Conservation (phyloP, 1,140 invertebrate genomes). For the Hormaphis cornu region DNA sequence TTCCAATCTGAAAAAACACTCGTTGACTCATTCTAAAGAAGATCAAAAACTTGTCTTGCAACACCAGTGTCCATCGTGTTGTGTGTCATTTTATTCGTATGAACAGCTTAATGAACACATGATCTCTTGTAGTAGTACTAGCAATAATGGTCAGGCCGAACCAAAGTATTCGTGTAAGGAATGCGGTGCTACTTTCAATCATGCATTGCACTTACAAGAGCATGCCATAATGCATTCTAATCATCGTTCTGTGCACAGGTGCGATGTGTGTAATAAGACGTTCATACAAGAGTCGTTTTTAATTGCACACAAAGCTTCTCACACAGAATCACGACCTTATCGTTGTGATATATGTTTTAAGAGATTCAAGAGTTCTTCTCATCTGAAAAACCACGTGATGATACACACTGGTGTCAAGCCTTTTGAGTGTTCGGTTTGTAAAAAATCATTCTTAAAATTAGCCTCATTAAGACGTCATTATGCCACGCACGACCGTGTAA, state of each 20-base stretch:
- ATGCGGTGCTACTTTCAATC: conserved; percentile 39
- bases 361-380: conserved; percentile 36
- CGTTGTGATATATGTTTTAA: conserved; percentile 47
- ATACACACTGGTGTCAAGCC: conserved; percentile 44
- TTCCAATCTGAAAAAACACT: conserved; percentile 37
- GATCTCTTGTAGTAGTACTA: conserved; percentile 3
- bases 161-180: conserved; percentile 37
- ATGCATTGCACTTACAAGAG: conserved; percentile 37
- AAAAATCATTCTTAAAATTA: conserved; percentile 48
- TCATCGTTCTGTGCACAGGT: conserved; percentile 45
- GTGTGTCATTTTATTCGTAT: conserved; percentile 11
- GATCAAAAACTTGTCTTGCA: conserved; percentile 15
- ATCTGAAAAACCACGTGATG: conserved; percentile 38
- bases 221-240: conserved; percentile 41
- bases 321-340: conserved; percentile 58
- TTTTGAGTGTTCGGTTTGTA: conserved; percentile 46
- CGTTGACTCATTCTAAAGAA: conserved; percentile 36
- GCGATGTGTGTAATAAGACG: conserved; percentile 43
- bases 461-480: conserved; percentile 42
- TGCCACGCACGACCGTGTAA: conserved; percentile 42
- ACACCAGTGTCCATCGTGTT: conserved; percentile 23
- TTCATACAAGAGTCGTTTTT: conserved; percentile 42
- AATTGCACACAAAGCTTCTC: conserved; percentile 62
- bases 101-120: conserved; percentile 34
- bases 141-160: not conserved